Conservation (phyloP, 1,140 invertebrate genomes). For the Nebria ingens region DNA sequence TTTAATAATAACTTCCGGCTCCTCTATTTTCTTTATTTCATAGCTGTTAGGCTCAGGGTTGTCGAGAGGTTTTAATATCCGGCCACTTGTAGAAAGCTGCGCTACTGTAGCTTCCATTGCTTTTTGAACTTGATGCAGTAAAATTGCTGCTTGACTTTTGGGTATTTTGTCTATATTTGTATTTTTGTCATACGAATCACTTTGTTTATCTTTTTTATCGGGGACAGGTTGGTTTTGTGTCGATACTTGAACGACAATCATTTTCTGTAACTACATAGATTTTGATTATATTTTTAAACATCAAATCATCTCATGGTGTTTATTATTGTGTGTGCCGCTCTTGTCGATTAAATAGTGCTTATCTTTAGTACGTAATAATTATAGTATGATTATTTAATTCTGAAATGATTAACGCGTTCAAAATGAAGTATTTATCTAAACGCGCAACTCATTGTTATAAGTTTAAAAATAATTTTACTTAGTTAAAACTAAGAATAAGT, state of each 20-base stretch:
- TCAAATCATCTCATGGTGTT: too few species aligned
- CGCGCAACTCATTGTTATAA: too few species aligned
- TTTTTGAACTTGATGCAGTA: not conserved
- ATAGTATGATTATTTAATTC: too few species aligned
- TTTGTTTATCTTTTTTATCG: not conserved
- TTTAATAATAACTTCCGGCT: not conserved
- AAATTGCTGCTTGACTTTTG: not conserved
- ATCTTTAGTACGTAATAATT: too few species aligned
- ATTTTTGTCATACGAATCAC: not conserved
- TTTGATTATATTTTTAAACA: not conserved
- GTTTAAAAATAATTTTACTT: too few species aligned
- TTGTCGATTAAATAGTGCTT: too few species aligned
- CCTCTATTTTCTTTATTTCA: too few species aligned
- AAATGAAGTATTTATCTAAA: too few species aligned
- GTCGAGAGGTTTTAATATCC: not conserved
- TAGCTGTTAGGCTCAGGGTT: not conserved
- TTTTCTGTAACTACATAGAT: not conserved
- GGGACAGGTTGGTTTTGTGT: not conserved
- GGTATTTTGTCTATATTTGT: not conserved
- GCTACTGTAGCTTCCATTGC: constrained; percentile 3
- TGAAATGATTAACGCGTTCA: too few species aligned
- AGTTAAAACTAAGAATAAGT: too few species aligned
- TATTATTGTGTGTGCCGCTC: too few species aligned
- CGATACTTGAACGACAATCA: not conserved
- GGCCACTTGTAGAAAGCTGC: not conserved